Conservation (phyloP, 2,113 vertebrate genomes). For the Notechis scutatus region DNA sequence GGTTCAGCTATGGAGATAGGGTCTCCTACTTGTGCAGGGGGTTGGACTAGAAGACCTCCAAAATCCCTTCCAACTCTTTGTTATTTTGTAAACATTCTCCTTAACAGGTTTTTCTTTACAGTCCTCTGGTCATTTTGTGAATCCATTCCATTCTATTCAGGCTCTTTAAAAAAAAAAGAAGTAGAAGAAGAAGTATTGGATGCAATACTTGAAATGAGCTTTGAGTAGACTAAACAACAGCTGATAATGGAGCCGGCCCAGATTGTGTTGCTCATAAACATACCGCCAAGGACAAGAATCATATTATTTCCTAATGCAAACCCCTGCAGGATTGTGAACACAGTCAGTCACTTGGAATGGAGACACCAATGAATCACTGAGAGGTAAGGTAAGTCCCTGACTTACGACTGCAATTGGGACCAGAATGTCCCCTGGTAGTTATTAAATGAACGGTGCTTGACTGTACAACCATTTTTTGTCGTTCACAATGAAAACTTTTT, state of each 20-base stretch:
- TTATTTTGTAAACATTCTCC: neutral
- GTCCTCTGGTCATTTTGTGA: neutral
- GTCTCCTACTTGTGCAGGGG: too few species aligned
- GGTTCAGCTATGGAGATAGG: too few species aligned
- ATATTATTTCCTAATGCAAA: neutral
- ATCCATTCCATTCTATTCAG: neutral
- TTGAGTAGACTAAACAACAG: neutral
- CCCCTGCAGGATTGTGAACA: neutral
- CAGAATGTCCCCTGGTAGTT: neutral
- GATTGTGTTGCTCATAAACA: neutral
- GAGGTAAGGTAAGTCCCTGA: neutral
- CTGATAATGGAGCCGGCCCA: neutral
- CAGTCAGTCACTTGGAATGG: neutral
- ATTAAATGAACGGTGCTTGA: neutral
- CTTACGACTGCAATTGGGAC: neutral
- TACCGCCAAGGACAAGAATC: neutral
- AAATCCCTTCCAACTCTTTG: neutral
- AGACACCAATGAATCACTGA: too few species aligned
- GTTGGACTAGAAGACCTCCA: neutral
- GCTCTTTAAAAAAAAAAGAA: neutral
- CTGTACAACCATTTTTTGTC: neutral
- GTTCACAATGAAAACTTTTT: neutral
- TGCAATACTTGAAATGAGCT: neutral
- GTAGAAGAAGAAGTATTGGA: neutral
- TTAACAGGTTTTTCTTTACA: neutral